Conservation (phyloP, 2,797 vertebrate species). For the Squalus acanthias region DNA sequence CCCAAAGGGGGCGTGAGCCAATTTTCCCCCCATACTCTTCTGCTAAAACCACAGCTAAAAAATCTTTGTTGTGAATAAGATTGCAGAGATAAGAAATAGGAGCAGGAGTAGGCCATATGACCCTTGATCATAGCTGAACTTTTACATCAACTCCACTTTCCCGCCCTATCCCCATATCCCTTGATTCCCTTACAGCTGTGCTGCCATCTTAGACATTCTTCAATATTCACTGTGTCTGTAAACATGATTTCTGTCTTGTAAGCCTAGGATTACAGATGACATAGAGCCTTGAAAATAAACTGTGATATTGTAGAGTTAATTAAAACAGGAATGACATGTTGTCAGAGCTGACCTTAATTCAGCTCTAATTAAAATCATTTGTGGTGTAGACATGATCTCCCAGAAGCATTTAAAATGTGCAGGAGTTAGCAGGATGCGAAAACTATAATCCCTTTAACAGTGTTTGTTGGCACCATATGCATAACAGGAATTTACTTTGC, state of each 20-base stretch:
- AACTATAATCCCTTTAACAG: background rate
- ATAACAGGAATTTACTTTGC: background rate
- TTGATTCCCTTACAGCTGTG: background rate
- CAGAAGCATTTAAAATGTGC: background rate
- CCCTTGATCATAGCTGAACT: background rate
- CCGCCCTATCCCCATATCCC: background rate
- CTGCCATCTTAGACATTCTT: background rate
- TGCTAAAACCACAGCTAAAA: background rate
- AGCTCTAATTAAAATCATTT: background rate
- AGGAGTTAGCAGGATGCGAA: background rate
- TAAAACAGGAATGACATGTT: constrained; percentile 20
- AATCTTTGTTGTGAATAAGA: background rate
- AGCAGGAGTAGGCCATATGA: too few species aligned
- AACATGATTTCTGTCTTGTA: background rate
- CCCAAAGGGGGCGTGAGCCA: too few species aligned
- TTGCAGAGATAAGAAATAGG: background rate
- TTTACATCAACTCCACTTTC: background rate
- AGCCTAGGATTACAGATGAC: background rate
- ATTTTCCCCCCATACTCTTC: background rate
- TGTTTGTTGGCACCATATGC: background rate
- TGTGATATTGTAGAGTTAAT: background rate
- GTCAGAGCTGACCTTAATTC: background rate
- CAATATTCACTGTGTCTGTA: background rate
- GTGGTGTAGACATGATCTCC: background rate
- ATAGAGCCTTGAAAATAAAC: background rate